These are phyloP conservation scores for Homarus gammarus DNA, from an alignment of 2,888 invertebrate genomes.

Conservation along the genomic window DNA sequence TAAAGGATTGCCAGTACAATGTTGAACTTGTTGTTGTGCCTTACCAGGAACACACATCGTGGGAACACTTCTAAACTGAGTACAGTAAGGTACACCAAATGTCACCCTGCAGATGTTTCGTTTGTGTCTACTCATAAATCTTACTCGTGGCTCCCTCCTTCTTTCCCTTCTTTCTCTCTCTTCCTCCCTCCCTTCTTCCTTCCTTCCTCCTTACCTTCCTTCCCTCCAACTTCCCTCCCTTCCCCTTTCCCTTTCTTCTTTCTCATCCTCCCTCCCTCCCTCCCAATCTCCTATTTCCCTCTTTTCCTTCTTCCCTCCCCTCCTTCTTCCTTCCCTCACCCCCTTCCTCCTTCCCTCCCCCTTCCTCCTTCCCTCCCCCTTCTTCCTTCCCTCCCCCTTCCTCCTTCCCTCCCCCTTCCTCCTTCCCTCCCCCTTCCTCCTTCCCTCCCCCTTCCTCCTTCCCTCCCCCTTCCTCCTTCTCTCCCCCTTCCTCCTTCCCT, in stretches of 20 bases:
- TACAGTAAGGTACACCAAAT: no score
- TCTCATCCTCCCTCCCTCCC: neutral
- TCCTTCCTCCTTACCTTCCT: neutral
- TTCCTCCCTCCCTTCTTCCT: neutral
- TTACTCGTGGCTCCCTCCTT: neutral
- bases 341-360: neutral
- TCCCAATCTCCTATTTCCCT: neutral
- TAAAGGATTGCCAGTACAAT: no score
- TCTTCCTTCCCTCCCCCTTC: neutral
- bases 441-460: neutral
- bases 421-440: neutral
- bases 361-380: neutral
- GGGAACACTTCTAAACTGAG: no score
- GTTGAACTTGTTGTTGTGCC: no score
- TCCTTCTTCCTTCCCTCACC: slow-evolving; percentile 2
- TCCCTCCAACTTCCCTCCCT: neutral
- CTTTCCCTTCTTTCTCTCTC: neutral
- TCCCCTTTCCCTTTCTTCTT: no score
- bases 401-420: neutral
- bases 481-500: slow-evolving; percentile 11
- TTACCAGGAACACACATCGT: no score
- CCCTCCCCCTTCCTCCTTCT: slow-evolving; percentile 21
- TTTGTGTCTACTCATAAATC: no score
- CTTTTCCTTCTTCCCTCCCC: neutral
- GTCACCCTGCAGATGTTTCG: no score